Conservation (phyloP, 2,888 invertebrate genomes). For the Ochropacha duplaris region DNA sequence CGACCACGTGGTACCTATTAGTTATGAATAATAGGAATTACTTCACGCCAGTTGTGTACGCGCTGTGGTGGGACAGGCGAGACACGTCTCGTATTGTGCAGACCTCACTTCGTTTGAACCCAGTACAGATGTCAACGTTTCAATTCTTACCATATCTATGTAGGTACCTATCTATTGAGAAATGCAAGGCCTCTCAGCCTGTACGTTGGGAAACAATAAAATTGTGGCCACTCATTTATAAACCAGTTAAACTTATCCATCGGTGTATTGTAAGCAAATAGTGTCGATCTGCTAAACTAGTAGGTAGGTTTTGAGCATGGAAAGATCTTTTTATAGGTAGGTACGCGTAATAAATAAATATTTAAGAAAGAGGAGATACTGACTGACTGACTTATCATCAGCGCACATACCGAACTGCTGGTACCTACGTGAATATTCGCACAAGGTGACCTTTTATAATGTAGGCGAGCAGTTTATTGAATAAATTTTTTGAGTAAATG, state of each 20-base stretch:
- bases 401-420: no score
- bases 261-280: neutral
- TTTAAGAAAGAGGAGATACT: no score
- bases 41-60: conserved; percentile 8
- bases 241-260: neutral
- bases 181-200: neutral
- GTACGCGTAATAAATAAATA: no score
- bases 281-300: neutral
- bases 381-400: no score
- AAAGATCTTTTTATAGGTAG: neutral
- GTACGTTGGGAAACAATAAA: neutral
- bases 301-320: neutral
- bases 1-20: conserved; percentile 26
- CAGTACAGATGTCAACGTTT: conserved; percentile 30
- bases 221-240: neutral
- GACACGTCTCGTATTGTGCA: conserved; percentile 20
- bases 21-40: conserved; percentile 22
- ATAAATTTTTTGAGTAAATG: no score
- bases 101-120: conserved; percentile 34
- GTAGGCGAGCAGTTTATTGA: no score
- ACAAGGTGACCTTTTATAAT: no score
- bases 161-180: neutral
- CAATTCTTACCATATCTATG: conserved; percentile 6
- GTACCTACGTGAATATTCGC: no score
- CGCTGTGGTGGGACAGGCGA: conserved; percentile 6